Evolutionary conservation across 2,797 vertebrate species (phyloP), one percentile per base, ranked within the genome.

Genomic region (Ispidina lecontei): DNA sequence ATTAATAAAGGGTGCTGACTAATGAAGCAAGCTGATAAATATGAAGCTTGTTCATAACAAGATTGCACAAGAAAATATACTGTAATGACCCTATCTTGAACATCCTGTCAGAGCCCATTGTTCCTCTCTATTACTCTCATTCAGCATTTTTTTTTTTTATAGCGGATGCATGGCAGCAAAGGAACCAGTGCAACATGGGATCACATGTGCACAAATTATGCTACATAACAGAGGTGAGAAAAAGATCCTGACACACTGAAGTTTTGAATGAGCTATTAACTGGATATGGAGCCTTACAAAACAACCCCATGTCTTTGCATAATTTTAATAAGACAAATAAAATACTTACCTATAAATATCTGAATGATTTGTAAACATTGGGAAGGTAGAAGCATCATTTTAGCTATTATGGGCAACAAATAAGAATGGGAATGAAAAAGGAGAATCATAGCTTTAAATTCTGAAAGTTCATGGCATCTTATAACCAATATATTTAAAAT

Each of bases 61-160:
- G 60, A 94, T 58, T 92, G 91, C 77, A 79, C 87, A 93, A 92
- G 89, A 95, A 93, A 93, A 95, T 85, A 95, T n/a, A 94, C 90
- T 90, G 74, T 54, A 95, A 89, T 93, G 91, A 96, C 92, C 91
- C 84, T 70, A 63, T 77, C 91, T 92, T 67, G 73, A 91, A 95
- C 89, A 96, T 96, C 91, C 95, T 91, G 89, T 90, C 82, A 94
- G 51, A 68, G 76, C 49, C 87, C 83, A 93, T 94, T 94, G 92
- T 96, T 93, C 89, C 74, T 76, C 70, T 63, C 85, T 70, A 69
- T 91, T 90, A 86, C 73, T 85, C 76, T 75, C 85, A 93, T 89
- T 96, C 95, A 94, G 94, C 87, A 87, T 3, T 18, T 89, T 95
- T 86, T 95, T 86, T 83, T 87, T 26, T 75, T n/a, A 84, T 70